Conservation (phyloP, 1,140 invertebrate genomes). For the Scylla paramamosain region DNA sequence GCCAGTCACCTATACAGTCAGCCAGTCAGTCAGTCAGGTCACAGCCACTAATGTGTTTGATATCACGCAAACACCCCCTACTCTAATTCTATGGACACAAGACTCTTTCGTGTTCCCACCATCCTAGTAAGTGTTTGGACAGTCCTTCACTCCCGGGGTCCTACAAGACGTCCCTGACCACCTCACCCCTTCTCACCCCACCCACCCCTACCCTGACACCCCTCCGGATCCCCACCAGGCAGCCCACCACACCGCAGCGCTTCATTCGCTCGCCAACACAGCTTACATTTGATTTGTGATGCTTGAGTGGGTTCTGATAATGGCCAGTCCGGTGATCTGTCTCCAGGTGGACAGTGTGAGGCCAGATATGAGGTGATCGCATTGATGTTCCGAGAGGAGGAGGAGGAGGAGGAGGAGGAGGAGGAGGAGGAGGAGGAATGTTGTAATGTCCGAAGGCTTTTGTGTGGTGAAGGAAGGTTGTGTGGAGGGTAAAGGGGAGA, state of each 20-base stretch:
- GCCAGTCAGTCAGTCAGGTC: no score
- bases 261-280: not conserved
- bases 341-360: no score
- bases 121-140: slow-evolving; percentile 60
- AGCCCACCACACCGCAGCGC: not conserved
- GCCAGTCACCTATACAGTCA: no score
- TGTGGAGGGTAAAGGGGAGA: no score
- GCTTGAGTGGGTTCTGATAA: no score
- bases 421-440: not conserved
- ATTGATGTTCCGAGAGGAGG: not conserved
- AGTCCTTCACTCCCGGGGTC: slow-evolving; percentile 31
- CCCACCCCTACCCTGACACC: not conserved
- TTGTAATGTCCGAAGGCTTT: not conserved
- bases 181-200: not conserved
- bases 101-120: slow-evolving; percentile 57
- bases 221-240: not conserved
- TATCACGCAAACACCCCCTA: slow-evolving; percentile 42
- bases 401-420: not conserved
- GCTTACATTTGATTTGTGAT: no score
- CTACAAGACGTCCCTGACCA: not conserved
- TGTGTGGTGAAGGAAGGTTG: no score
- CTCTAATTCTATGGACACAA: slow-evolving; percentile 62
- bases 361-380: not conserved
- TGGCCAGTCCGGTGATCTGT: no score
- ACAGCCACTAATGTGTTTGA: slow-evolving; percentile 63